Evolutionary conservation across 2,113 vertebrate genomes (phyloP), one percentile per base, ranked within the genome.

Genomic region (Rattus rattus): DNA sequence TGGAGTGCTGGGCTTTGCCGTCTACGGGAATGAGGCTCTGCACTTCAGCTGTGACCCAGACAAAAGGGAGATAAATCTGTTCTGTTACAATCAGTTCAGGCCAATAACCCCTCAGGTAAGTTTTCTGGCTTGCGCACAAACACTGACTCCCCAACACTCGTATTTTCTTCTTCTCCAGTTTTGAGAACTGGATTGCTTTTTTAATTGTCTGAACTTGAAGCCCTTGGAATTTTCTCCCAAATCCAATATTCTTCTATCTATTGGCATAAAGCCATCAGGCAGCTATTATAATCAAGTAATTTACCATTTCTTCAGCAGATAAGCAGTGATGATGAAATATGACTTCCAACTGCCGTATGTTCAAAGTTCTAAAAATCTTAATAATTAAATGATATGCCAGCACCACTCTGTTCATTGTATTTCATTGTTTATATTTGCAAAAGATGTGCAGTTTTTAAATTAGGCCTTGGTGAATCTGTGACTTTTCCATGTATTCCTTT

Each of bases 1-100:
- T 52, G 99, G 99, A 0, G 98, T 99, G 95, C 98, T 99, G 96
- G 99, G 99, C 79, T 99, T 99, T 96, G 99, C 99, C 5, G 99
- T 99, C 95, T 99, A 99, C 47, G 99, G 99, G 91, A 99, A 99
- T 72, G 99, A 99, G 94, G 99, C 99, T 17, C 98, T 99, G 92
- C 99, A 99, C 98, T 99, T 99, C 98, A 99, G 99, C 97, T 99
- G 99, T 75, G 99, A 99, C 91, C 99, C 99, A 2, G 99, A 99
- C 97, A 99, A 99, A 91, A 98, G 99, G 92, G 99, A 99, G 47
- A 97, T 99, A 95, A 99, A 99, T 98, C 98, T 99, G 86, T 99
- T 99, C 98, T 99, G 99, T 98, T 99, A 99, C 98, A 99, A 99
- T 98, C 99, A 99, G 97, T 99, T 99, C 98, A 98, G 99, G 96